Conservation (phyloP, 2,113 vertebrate species). For the Nibea coibor region DNA sequence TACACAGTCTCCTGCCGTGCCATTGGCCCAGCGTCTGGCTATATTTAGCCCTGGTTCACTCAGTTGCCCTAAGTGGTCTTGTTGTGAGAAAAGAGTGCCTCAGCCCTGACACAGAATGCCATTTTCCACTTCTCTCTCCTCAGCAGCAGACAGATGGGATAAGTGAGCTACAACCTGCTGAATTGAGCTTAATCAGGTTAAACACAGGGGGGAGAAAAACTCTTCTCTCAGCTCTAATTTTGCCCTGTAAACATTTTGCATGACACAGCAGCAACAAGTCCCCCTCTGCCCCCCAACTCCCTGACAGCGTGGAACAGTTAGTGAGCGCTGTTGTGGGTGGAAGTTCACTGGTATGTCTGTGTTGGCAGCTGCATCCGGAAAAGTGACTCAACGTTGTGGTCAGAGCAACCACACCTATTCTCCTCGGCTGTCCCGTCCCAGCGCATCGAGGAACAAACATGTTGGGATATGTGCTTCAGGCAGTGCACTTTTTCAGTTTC, state of each 20-base stretch:
- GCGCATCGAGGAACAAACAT: conserved; percentile 17
- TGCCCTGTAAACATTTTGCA: conserved; percentile 42
- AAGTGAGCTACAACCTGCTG: conserved; percentile 47
- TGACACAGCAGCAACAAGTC: conserved; percentile 54
- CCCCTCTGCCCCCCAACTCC: background rate
- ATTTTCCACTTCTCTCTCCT: conserved; percentile 51
- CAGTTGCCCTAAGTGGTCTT: conserved; percentile 55
- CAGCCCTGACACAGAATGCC: conserved; percentile 50
- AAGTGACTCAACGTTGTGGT: conserved; percentile 70
- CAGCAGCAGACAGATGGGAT: conserved; percentile 29
- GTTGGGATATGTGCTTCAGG: background rate
- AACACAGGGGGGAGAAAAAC: background rate
- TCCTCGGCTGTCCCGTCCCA: conserved; percentile 13
- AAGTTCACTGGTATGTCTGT: conserved; percentile 56
- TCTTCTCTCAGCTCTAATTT: conserved; percentile 44
- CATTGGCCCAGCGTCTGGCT: conserved; percentile 59
- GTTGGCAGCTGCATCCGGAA: conserved; percentile 56
- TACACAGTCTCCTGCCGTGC: background rate
- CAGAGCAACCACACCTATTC: conserved; percentile 68
- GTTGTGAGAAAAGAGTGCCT: conserved; percentile 53
- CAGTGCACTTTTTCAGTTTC: background rate
- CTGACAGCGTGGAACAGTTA: conserved; percentile 8
- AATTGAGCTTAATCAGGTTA: conserved; percentile 34
- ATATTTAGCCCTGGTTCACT: conserved; percentile 74
- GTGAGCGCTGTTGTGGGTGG: conserved; percentile 47